A percentile compares a stretch with the other conserved stretches of the same genome.
phyloP scores from a whole-genome alignment of 53 echinoderm and acorn worm genomes.

The Echinometra lucunter region DNA sequence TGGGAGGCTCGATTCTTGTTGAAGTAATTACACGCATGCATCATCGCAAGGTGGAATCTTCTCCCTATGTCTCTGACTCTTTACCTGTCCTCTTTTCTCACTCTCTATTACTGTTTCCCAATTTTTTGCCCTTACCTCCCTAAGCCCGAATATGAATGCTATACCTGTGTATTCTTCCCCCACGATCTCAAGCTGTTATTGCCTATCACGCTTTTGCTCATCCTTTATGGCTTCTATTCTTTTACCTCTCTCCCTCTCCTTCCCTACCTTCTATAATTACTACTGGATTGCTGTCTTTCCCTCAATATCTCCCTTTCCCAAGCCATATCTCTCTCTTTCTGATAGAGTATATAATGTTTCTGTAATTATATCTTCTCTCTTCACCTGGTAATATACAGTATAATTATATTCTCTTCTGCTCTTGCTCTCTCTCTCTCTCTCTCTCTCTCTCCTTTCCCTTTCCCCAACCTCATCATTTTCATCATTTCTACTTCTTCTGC shows the following conservation, averaged over 20 bases:
- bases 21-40: conserved; percentile 22
- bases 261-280: not conserved
- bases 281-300: not conserved
- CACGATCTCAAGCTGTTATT: too few relatives aligned
- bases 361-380: not conserved
- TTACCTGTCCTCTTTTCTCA: too few relatives aligned
- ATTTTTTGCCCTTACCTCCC: too few relatives aligned
- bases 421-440: too few relatives aligned
- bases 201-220: not conserved
- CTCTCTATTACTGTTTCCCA: not conserved
- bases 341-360: too few relatives aligned
- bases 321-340: not conserved
- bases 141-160: too few relatives aligned
- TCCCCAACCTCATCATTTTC: not conserved
- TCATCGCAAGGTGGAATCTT: not conserved
- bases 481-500: not conserved
- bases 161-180: not conserved
- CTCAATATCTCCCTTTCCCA: not conserved
- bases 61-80: not conserved
- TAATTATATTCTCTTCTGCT: not conserved
- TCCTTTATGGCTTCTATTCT: not conserved
- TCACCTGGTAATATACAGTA: not conserved
- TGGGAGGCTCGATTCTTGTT: conserved; percentile 21
- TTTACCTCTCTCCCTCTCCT: not conserved
- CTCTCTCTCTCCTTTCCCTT: not conserved